Base-by-base conservation (phyloP, 2,888 invertebrate species). In the Apeira syringaria region DNA sequence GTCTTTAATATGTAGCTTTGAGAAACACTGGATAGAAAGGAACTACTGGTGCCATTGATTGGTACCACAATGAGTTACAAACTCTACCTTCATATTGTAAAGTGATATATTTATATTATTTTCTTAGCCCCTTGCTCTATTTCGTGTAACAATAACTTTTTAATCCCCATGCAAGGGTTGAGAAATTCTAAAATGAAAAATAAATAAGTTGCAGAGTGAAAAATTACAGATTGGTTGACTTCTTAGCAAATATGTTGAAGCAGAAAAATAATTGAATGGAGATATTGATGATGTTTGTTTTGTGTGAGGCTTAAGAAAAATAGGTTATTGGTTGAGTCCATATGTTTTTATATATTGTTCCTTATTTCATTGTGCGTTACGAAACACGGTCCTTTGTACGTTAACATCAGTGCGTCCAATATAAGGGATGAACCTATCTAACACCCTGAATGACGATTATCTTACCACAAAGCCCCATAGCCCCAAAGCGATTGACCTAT, bases 51-150 rank as follows among this genome's bases (percentile, higher is more conserved):
- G 68, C 81, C 66, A 77, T 85, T 78, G 80, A 86, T 84, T 78
- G 77, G 61, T 71, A 73, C 83, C 80, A 88, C 86, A 87, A 86
- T 77, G 79, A 79, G 67, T 60, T 69, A 74, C 82, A 83, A 84
- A 84, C 76, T 85, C 68, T 66, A 60, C 73, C 69, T 70, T 63
- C 63, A 68, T 62, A 80, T 79, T 84, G 85, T 79, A 82, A 85
- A 82, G 76, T 80, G 88, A 87, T 87, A 85, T 87, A 87, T 86
- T 87, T 86, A 78, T 85, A 84, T 80, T 83, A 83, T 82, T 82
- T 81, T 74, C 65, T 49, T 67, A 61, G 64, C 67, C 85, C 85
- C 78, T 74, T 70, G 67, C 68, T 56, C 61, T 61, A 68, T 65
- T 61, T 53, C 58, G 29, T 56, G 47, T 59, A 74, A 78, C 76